Evolutionary conservation across 2,797 vertebrate species (phyloP), one percentile per base, ranked within the genome.

Genomic region (Cirrhinus mrigala): DNA sequence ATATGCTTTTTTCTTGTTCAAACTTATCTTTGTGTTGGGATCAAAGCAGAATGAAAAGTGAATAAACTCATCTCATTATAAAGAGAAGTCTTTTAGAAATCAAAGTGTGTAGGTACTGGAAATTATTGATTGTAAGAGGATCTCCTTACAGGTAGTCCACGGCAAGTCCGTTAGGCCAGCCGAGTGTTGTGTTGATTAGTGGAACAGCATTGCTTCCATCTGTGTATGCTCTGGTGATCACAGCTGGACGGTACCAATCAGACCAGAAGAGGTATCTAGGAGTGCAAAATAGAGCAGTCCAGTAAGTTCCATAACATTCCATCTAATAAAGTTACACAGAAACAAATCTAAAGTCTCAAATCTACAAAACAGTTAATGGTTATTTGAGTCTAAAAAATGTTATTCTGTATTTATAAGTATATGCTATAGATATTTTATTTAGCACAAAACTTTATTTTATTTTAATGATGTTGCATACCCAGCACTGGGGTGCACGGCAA

Each of bases 201-300:
- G 94, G 94, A 86, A 93, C 29, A 40, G 92, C 93, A 37, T 93
- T 93, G 89, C 93, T 95, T 64, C 95, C 95, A 73, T 95, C 93
- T 4, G 94, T 92, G 88, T 86, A 93, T 79, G 89, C 87, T 90
- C 86, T 92, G 91, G 92, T 95, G 86, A 96, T 96, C 76, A 93
- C 91, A 0, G 95, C 94, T 27, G 94, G 95, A 7, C 94, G 94
- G 87, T 93, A 92, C 92, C 93, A 94, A 88, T 95, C 94, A 16
- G 94, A 94, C 95, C 95, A 96, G 79, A 96, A 96, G 79, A 96
- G 90, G 90, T 89, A 94, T 74, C 95, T 96, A 87, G 60, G 62
- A 58, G 15, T 0, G 27, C 6, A 79, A 70, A 62, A 73, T 8
- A 79, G 4, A 79, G 2, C 11, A n/a, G 12, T 77, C 27, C 22